These are phyloP conservation scores for Pandemis cinnamomeana DNA, from an alignment of 2,888 invertebrate genomes.

Conservation along the genomic window DNA sequence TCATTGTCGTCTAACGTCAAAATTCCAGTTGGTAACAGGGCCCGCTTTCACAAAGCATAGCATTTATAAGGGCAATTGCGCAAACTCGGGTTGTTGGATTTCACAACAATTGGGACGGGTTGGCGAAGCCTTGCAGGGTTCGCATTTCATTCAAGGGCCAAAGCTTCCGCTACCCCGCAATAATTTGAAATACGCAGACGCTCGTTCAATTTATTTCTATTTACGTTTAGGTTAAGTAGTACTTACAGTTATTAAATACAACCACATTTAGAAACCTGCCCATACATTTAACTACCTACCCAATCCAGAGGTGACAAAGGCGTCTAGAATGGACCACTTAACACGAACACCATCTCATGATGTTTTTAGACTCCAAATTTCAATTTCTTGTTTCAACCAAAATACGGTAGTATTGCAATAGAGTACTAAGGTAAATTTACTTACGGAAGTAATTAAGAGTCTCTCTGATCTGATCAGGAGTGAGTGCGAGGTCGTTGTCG, in stretches of 20 bases:
- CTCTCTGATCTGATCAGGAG: slow-evolving; percentile 97
- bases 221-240: neutral
- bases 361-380: neutral
- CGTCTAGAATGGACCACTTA: neutral
- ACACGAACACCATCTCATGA: neutral
- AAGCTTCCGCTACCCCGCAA: slow-evolving; percentile 1
- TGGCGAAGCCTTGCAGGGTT: slow-evolving; percentile 24
- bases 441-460: slow-evolving; percentile 99
- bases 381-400: neutral
- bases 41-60: slow-evolving; percentile 26
- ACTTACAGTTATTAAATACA: too few relatives aligned
- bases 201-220: neutral
- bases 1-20: slow-evolving; percentile 1
- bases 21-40: slow-evolving; percentile 9
- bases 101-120: slow-evolving; percentile 24
- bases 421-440: slow-evolving; percentile 71
- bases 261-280: too few relatives aligned
- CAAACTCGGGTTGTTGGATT: slow-evolving; percentile 20
- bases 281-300: neutral
- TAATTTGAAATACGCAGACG: neutral
- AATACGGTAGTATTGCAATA: neutral
- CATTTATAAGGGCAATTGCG: slow-evolving; percentile 25
- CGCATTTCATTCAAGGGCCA: slow-evolving; percentile 25
- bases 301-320: neutral
- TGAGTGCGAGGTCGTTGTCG: slow-evolving; percentile 91